Conservation (phyloP, 2,888 invertebrate species). For the Himalopsyche kuldschensis region DNA sequence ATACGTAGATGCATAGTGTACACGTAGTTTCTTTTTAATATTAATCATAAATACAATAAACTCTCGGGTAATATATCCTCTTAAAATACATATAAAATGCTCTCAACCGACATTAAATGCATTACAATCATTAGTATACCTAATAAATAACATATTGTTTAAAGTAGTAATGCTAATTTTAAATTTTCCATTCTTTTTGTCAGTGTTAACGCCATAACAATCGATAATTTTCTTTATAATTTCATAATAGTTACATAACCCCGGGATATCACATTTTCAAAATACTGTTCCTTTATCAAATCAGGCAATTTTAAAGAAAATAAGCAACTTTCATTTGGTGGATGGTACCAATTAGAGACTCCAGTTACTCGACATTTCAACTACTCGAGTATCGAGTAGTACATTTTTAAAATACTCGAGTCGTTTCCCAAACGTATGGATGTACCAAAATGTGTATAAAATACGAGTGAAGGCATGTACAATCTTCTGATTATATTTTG, state of each 20-base stretch:
- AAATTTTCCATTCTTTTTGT: neutral
- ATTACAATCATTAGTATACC: neutral
- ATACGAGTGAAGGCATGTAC: no score
- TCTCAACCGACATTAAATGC: neutral
- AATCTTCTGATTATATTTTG: no score
- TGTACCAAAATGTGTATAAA: no score
- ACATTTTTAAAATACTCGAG: no score
- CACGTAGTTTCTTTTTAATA: neutral
- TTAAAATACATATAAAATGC: neutral
- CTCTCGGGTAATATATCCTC: neutral
- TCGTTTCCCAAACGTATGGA: no score
- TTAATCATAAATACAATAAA: neutral
- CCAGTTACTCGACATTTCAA: no score
- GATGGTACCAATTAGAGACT: no score
- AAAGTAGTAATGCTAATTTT: neutral
- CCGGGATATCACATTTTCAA: neutral
- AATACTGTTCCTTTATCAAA: neutral
- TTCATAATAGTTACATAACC: neutral
- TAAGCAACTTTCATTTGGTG: no score
- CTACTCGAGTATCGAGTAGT: no score
- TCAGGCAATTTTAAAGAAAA: neutral
- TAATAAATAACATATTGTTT: neutral
- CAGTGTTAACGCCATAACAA: no score
- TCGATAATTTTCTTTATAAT: neutral
- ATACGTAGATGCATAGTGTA: constrained; percentile 5